Evolutionary conservation across 1,140 invertebrate genomes (phyloP), one percentile per base, ranked within the genome.

Genomic region (Proales similis): DNA sequence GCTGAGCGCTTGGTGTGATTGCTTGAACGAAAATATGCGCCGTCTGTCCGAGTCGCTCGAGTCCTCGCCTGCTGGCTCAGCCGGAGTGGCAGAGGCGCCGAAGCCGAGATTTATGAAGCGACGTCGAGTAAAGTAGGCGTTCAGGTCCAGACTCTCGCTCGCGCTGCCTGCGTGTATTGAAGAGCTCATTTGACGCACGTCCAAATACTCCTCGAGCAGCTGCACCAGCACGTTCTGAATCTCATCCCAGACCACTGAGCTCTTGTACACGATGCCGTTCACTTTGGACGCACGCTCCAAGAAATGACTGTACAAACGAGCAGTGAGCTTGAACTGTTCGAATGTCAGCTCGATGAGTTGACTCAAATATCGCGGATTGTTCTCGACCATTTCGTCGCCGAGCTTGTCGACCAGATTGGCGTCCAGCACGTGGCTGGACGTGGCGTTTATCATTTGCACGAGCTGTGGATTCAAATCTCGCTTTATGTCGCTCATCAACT

Each of bases 181-280:
- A 29, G 20, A 29, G 19, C 17, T 9, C 11, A 42, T 19, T 57
- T 57, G 36, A 19, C 45, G 39, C 19, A 57, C 30, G 17, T 57
- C 51, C 27, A 57, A 57, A 57, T 57, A 57, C 9, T 57, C 51
- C 12, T 57, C 20, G 3, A 57, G 32, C 19, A 57, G 20, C 19
- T 57, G 36, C 27, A 57, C 51, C 14, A 57, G 51, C 29, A 57
- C 51, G 45, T 57, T 57, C 45, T 57, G 51, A 24, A 57, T 57
- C 26, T 42, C 39, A 42, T 36, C 45, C 51, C 51, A 57, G 9
- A 57, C 26, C 3, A 57, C 17, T 11, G 24, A 20, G 12, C 6
- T 24, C 45, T 57, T 36, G 32, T 27, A 22, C 6, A 12, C 27
- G 2, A 30, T 17, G 3, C 20, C 14, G 5, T 24, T 57, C 3